Percentiles rank a stretch among this genome's conserved stretches.
These are phyloP conservation scores for Limonius californicus DNA, from an alignment of 1,140 invertebrate species.

Conservation along the genomic window DNA sequence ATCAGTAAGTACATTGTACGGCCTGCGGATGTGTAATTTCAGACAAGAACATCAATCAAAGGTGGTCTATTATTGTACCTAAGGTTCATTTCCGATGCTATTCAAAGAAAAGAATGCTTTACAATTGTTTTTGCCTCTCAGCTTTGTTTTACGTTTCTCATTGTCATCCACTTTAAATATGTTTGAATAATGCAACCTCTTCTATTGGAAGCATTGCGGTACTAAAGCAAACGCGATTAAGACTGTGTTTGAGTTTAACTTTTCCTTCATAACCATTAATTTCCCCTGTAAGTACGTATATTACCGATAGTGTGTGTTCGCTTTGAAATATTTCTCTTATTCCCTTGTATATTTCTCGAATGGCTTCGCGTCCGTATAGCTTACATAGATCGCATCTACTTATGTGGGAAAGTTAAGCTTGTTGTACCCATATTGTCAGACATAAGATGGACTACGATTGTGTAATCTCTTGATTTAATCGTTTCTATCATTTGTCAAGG, in stretches of 20 bases:
- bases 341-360: too few species aligned
- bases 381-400: too few species aligned
- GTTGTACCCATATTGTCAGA: not conserved
- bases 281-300: not conserved
- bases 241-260: not conserved
- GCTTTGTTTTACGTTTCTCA: not conserved
- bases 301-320: too few species aligned
- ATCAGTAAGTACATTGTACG: too few species aligned
- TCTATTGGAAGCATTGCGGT: not conserved
- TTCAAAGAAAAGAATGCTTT: not conserved
- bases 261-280: not conserved
- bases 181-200: not conserved
- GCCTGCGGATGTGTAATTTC: not conserved
- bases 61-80: not conserved
- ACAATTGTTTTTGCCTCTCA: not conserved
- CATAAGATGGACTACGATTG: not conserved
- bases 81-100: not conserved
- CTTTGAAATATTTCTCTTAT: too few species aligned
- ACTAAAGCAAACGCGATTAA: not conserved
- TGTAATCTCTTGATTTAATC: not conserved
- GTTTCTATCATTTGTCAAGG: not conserved
- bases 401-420: too few species aligned
- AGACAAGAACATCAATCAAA: not conserved
- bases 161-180: not conserved
- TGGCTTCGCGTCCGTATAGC: too few species aligned